phyloP scores from a whole-genome alignment of 2,797 vertebrate genomes.

The Oreochromis mossambicus region DNA sequence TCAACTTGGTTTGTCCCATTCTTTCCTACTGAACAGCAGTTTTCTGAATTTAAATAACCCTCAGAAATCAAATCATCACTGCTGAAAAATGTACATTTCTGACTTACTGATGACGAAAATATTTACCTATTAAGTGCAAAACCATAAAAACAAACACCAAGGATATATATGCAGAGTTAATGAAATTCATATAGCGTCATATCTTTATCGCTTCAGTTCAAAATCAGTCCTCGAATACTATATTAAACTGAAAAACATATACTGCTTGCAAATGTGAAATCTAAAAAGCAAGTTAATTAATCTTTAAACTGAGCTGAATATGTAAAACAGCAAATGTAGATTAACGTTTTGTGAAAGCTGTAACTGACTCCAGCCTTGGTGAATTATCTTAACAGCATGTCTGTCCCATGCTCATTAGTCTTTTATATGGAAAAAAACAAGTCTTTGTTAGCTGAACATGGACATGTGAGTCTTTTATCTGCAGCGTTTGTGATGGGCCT shows the following conservation, averaged over 20 bases:
- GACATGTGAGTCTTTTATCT: conserved; percentile 28
- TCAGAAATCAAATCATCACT: neutral
- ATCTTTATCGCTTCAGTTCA: neutral
- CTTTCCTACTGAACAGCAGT: neutral
- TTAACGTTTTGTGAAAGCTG: neutral
- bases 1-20: neutral
- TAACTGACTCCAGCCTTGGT: conserved; percentile 2
- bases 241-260: neutral
- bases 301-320: neutral
- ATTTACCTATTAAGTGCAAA: neutral
- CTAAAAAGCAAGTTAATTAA: neutral
- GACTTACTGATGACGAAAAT: neutral
- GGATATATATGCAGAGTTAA: neutral
- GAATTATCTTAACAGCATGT: conserved; percentile 23
- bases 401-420: conserved; percentile 29
- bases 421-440: conserved; percentile 4
- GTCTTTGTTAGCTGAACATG: conserved; percentile 19
- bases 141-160: neutral
- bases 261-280: neutral
- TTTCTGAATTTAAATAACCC: neutral
- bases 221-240: neutral
- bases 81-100: neutral
- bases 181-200: neutral
- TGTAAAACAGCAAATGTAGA: neutral
- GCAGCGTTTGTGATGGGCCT: neutral